A percentile compares a stretch with the other conserved stretches of the same genome.
Evolutionary conservation across 2,888 invertebrate genomes (phyloP).

Genomic region (Poecilus cupreus): DNA sequence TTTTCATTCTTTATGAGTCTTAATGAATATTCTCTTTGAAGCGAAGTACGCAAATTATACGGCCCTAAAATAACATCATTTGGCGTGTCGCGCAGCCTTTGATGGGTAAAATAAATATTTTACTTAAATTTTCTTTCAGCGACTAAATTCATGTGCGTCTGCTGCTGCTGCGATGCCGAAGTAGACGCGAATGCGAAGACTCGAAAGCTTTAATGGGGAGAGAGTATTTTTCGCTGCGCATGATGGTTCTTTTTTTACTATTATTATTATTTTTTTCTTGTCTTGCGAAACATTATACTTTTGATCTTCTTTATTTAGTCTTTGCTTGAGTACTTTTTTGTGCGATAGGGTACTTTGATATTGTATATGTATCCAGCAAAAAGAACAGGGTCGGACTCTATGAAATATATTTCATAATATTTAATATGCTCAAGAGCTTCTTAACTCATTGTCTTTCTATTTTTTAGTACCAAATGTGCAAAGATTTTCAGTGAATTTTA

Average conservation of each 20-base stretch:
- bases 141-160: conserved; percentile 19
- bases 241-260: conserved; percentile 7
- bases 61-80: conserved; percentile 57
- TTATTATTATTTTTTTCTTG: conserved; percentile 28
- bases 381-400: neutral
- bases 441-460: no score
- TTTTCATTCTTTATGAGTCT: conserved; percentile 48
- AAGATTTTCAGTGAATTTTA: no score
- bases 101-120: conserved; percentile 59
- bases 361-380: neutral
- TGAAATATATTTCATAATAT: no score
- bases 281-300: neutral
- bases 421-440: neutral
- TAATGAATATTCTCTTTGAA: conserved; percentile 59
- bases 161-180: neutral
- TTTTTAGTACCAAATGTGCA: no score
- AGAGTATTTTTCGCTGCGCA: neutral
- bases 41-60: conserved; percentile 57
- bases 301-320: conserved; percentile 42
- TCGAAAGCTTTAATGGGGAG: neutral
- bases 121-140: conserved; percentile 59
- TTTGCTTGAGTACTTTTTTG: conserved; percentile 10
- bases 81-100: conserved; percentile 51
- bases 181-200: neutral
- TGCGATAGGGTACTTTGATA: conserved; percentile 4